phyloP scores from a whole-genome alignment of 2,888 invertebrate species.

The Neoaliturus tenellus region DNA sequence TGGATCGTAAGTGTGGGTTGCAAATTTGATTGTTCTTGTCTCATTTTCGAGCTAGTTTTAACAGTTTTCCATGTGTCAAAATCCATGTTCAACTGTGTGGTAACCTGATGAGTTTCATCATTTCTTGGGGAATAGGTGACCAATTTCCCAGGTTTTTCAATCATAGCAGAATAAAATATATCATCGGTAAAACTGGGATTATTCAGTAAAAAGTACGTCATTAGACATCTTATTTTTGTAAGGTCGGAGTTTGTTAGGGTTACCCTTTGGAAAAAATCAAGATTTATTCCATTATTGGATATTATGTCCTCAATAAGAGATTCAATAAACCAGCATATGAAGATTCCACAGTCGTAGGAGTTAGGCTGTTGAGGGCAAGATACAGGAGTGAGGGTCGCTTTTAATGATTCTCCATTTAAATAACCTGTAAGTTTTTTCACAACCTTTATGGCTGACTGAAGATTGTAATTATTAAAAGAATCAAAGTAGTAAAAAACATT shows the following conservation, averaged over 20 bases:
- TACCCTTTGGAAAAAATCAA: background rate
- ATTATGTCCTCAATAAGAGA: background rate
- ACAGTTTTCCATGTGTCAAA: background rate
- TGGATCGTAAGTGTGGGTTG: background rate
- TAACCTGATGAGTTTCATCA: background rate
- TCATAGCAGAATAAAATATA: background rate
- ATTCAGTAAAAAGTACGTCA: background rate
- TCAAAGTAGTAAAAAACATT: background rate
- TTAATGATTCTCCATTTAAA: background rate
- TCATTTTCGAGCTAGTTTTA: background rate
- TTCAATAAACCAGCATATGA: constrained; percentile 10
- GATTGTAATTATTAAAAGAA: background rate
- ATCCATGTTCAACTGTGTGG: background rate
- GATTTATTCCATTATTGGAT: background rate
- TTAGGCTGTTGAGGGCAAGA: constrained; percentile 6
- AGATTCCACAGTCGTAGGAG: constrained; percentile 15
- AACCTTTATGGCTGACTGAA: background rate
- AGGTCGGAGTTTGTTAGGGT: background rate
- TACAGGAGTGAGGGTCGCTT: background rate
- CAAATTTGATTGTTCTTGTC: background rate
- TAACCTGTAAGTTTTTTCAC: background rate
- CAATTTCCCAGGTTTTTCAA: background rate
- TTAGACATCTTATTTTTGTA: background rate
- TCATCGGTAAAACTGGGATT: background rate
- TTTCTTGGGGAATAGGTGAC: background rate